Base-by-base conservation (phyloP, 1,140 invertebrate genomes). In the Zaprionus davidi region DNA sequence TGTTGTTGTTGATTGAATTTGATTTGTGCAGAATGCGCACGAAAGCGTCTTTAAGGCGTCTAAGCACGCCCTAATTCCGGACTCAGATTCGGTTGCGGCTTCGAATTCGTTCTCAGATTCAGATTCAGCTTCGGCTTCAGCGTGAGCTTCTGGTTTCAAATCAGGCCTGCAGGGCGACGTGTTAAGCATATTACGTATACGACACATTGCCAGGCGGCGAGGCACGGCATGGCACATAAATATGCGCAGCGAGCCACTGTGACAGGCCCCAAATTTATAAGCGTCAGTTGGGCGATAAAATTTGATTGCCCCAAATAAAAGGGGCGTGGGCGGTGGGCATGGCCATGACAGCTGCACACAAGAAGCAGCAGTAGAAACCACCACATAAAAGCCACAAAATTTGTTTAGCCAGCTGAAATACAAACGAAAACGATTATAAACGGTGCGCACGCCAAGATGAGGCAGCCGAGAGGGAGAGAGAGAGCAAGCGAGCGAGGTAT, bases 241-340 rank as follows among this genome's bases (percentile, higher is more conserved):
- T 84, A 81, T 84, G 82, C 74, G 74, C 15, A 55, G 62, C 69
- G 20, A 34, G 55, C 34, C 76, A 49, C 78, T 80, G 66, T 84
- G 78, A 84, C 82, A 84, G 82, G 53, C 57, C 55, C 65, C 55
- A 76, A 85, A 85, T 85, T 85, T 85, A 85, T 85, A 85, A 85
- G 82, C 82, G 82, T 85, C 82, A 81, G 82, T 79, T 85, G 82
- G 75, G 82, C 77, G 75, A 85, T 85, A 85, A 85, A 85, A 85
- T 81, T 85, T 85, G 82, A 85, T 85, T 85, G 82, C 78, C 71
- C 76, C 82, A 84, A 84, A 84, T 84, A 84, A 84, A 84, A 64
- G 36, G 36, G 58, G 44, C 59, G 34, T 31, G 57, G 38, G 38
- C 4, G 38, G 51, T 5, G 44, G 28, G 26, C 26, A 57, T 38